A percentile compares a stretch with the other conserved stretches of the same genome.
Conservation (phyloP, 35 echinoderm and acorn worm species). For the Acanthaster planci region DNA sequence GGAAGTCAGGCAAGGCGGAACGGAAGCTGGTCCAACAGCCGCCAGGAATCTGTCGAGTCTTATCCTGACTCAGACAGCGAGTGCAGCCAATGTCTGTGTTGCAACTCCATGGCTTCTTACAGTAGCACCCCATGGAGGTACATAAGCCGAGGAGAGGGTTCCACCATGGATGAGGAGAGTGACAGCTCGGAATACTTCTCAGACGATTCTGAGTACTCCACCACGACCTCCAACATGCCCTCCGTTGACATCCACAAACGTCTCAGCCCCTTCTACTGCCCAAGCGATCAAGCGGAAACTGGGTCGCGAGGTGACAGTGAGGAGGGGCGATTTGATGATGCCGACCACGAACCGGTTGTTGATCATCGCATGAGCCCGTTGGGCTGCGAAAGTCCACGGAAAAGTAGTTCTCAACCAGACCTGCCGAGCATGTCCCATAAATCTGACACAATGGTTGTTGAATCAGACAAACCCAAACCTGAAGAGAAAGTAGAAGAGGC, state of each 20-base stretch:
- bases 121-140: constrained; percentile 61
- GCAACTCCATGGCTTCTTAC: constrained; percentile 64
- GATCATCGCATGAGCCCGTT: constrained; percentile 71
- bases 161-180: constrained; percentile 54
- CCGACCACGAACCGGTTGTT: constrained; percentile 46
- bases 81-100: constrained; percentile 74
- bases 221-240: constrained; percentile 25
- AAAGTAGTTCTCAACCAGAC: constrained; percentile 20
- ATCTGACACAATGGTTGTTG: neutral
- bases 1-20: neutral
- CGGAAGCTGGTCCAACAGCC: neutral
- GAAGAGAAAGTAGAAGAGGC: neutral
- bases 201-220: constrained; percentile 62
- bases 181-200: constrained; percentile 76
- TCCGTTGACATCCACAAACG: constrained; percentile 39
- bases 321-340: constrained; percentile 48
- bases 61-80: constrained; percentile 54
- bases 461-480: neutral
- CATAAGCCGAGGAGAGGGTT: constrained; percentile 53
- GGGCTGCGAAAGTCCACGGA: constrained; percentile 60
- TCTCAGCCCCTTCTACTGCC: constrained; percentile 65
- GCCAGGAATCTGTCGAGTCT: neutral
- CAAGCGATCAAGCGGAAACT: constrained; percentile 50
- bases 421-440: neutral
- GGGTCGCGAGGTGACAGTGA: constrained; percentile 32